Evolutionary conservation across 2,797 vertebrate genomes (phyloP).

Genomic region (Botia kubotai): DNA sequence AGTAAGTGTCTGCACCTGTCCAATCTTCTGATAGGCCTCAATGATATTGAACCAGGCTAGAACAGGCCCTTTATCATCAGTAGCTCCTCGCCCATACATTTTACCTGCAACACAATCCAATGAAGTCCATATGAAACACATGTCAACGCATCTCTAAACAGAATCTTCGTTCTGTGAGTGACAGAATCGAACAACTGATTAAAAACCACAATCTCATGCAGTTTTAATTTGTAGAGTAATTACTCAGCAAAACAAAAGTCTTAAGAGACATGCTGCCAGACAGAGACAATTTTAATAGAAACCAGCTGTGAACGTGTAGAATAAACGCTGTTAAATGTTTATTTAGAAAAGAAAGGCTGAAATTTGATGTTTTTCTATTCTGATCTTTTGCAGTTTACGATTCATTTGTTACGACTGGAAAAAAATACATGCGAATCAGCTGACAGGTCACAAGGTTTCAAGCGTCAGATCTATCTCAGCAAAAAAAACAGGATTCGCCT

Average conservation of each 20-base stretch:
- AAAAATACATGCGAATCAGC: constrained; percentile 9
- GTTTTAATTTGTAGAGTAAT: not conserved
- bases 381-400: not conserved
- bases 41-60: constrained; percentile 95
- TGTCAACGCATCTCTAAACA: not conserved
- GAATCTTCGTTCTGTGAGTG: not conserved
- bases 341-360: not conserved
- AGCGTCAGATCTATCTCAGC: constrained; percentile 38
- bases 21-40: constrained; percentile 90
- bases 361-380: too few species aligned
- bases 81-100: constrained; percentile 91
- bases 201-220: not conserved
- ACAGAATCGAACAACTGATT: not conserved
- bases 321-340: not conserved
- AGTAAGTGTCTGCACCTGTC: constrained; percentile 78
- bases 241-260: not conserved
- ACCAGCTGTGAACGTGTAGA: not conserved
- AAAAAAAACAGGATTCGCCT: constrained; percentile 36
- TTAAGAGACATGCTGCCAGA: not conserved
- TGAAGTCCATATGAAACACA: not conserved
- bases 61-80: constrained; percentile 97
- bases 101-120: constrained; percentile 81
- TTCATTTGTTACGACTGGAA: not conserved
- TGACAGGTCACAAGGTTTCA: constrained; percentile 49
- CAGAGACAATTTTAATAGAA: not conserved